A percentile compares a stretch with the other conserved stretches of the same genome.
Conservation (phyloP, 2,113 vertebrate species). For the Thryonomys swinderianus region DNA sequence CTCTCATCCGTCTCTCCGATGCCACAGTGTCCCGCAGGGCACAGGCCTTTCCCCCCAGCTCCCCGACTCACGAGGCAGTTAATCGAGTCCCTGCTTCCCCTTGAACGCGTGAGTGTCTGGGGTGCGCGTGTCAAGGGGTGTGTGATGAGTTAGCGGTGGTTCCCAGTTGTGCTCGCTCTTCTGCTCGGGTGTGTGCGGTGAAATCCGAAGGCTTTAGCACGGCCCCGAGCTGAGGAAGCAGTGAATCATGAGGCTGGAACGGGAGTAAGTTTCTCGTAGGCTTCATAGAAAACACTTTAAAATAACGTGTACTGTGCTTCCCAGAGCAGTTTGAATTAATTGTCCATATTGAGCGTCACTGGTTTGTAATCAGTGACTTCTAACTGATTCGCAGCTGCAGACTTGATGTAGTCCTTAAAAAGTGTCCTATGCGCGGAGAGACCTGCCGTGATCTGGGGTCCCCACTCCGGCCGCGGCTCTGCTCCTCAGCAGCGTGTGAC, state of each 20-base stretch:
- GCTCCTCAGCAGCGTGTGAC: neutral
- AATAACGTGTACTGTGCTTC: neutral
- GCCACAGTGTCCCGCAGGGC: conserved; percentile 75
- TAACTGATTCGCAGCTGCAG: conserved; percentile 7
- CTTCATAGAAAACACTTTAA: neutral
- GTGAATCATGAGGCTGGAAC: neutral
- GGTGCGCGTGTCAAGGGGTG: conserved; percentile 60
- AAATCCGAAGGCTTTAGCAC: conserved; percentile 9
- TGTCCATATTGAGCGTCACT: neutral
- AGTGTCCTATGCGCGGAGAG: neutral
- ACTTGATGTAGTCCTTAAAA: conserved; percentile 16
- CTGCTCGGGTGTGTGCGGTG: neutral
- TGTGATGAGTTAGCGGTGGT: conserved; percentile 60
- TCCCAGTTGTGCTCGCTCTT: conserved; percentile 46
- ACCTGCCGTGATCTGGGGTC: neutral
- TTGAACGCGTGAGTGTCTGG: conserved; percentile 66
- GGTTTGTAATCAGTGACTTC: neutral
- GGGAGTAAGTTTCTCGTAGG: neutral
- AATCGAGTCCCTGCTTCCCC: conserved; percentile 82
- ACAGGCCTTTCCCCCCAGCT: conserved; percentile 69
- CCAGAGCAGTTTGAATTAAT: neutral
- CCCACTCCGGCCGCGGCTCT: neutral
- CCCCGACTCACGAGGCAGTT: conserved; percentile 82
- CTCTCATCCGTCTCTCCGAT: conserved; percentile 81
- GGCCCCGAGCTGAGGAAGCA: neutral